Conservation (phyloP, 2,888 invertebrate genomes). For the Scaptomyza reducta region DNA sequence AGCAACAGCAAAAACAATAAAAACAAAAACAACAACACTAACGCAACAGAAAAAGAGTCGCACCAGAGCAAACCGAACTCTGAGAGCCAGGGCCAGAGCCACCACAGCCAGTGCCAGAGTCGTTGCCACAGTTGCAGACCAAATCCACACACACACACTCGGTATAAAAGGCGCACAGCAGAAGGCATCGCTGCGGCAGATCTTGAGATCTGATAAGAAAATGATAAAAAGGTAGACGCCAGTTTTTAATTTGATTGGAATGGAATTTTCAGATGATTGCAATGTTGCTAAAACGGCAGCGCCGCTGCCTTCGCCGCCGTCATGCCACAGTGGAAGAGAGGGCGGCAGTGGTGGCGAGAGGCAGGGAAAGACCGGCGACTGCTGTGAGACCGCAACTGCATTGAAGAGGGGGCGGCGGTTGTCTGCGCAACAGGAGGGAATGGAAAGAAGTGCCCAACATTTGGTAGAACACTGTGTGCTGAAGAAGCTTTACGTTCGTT, state of each 20-base stretch:
- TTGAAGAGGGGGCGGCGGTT: conserved; percentile 30
- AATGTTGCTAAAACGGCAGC: conserved; percentile 78
- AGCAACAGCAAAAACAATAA: conserved; percentile 30
- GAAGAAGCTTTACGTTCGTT: conserved; percentile 42
- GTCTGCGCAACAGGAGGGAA: conserved; percentile 12
- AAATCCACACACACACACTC: conserved; percentile 38
- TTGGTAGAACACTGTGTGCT: conserved; percentile 33
- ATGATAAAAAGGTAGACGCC: conserved; percentile 84
- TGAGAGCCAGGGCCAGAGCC: conserved; percentile 53
- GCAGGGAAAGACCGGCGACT: conserved; percentile 42
- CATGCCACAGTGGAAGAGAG: conserved; percentile 5
- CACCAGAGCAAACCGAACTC: conserved; percentile 21
- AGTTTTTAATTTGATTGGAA: conserved; percentile 84
- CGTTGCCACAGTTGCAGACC: conserved; percentile 45
- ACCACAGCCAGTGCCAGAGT: conserved; percentile 42
- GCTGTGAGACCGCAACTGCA: conserved; percentile 56
- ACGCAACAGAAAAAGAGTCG: conserved; percentile 45
- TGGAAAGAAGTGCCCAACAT: conserved; percentile 5
- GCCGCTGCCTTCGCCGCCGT: conserved; percentile 62
- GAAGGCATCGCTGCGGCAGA: conserved; percentile 82
- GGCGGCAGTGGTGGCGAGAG: not conserved
- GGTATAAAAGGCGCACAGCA: conserved; percentile 62
- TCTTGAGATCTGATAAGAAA: conserved; percentile 83
- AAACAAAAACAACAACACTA: conserved; percentile 52
- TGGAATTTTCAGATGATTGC: conserved; percentile 82